phyloP scores from a whole-genome alignment of 2,797 vertebrate species.

The Falco rusticolus region DNA sequence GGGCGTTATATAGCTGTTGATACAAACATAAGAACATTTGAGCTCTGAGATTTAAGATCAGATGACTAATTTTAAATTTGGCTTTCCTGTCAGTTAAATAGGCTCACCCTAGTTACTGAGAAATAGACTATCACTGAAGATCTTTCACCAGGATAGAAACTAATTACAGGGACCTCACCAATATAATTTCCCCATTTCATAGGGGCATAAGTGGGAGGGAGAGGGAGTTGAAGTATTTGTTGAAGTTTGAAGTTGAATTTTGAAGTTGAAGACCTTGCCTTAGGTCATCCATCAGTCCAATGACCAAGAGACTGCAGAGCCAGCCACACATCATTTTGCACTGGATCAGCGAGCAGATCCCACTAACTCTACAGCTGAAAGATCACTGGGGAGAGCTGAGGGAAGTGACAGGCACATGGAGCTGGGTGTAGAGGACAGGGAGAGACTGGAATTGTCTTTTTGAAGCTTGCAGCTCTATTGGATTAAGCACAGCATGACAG shows the following conservation, averaged over 20 bases:
- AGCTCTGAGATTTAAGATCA: background rate
- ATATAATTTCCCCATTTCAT: background rate
- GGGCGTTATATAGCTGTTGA: background rate
- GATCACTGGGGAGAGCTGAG: background rate
- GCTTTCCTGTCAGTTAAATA: background rate
- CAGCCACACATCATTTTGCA: background rate
- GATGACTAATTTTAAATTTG: background rate
- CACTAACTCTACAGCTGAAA: background rate
- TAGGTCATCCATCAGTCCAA: background rate
- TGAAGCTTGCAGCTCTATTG: background rate
- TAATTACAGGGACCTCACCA: background rate
- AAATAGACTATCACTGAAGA: background rate
- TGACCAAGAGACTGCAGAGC: background rate
- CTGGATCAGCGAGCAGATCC: background rate
- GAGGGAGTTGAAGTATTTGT: background rate
- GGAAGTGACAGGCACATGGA: background rate
- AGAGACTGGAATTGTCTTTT: background rate
- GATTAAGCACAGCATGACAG: background rate
- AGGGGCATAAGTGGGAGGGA: background rate
- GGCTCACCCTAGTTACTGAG: background rate
- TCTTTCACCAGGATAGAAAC: background rate
- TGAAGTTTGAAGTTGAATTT: too few species aligned
- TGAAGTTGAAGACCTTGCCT: background rate
- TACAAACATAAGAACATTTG: background rate
- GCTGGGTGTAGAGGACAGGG: background rate